Evolutionary conservation across 2,113 vertebrate species (phyloP), one percentile per base, ranked within the genome.

Genomic region (zebrafish (Danio rerio)): DNA sequence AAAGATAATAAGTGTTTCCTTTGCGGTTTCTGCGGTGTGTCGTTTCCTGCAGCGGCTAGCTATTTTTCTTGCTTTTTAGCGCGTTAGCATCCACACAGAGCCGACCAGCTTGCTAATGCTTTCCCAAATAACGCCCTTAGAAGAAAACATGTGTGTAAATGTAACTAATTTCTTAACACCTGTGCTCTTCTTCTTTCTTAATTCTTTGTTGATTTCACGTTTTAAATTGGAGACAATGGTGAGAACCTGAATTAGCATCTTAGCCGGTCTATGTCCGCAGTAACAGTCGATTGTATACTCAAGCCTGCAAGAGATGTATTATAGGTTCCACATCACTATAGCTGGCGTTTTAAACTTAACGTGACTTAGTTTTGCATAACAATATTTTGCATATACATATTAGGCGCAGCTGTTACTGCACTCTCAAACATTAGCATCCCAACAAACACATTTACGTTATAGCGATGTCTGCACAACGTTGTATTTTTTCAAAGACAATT

Each of bases 11-110:
- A 7, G 16, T 5, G 62, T 63, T 40, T n/a, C 1, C 9, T 16
- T 12, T 16, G 18, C 31, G 55, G 0, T 63, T 63, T 16, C 12
- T 16, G 18, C 31, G 55, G 0, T 63, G 50, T 5, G 12, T 8
- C 20, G 13, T 16, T 63, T 63, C 45, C 5, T 15, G 69, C 7
- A 73, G 31, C 55, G n/a, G 21, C 69, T 13, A 52, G 12, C 43
- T 73, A 63, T 42, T 72, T 50, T 20, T 42, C 43, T 40, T 42
- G 49, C 49, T 9, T 82, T 58, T 76, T 66, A 55, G 81, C 53
- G 12, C 75, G 43, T 68, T 68, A 79, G 77, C 77, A 79, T 52
- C 50, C 31, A 68, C 21, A 63, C 43, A 76, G 20, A 71, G 55
- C 42, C 40, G 75, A 77, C 20, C 9, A 31, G 42, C 8, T 49